Evolutionary conservation across 2,888 invertebrate genomes (phyloP).

Genomic region (Leptopilina drosophilae): DNA sequence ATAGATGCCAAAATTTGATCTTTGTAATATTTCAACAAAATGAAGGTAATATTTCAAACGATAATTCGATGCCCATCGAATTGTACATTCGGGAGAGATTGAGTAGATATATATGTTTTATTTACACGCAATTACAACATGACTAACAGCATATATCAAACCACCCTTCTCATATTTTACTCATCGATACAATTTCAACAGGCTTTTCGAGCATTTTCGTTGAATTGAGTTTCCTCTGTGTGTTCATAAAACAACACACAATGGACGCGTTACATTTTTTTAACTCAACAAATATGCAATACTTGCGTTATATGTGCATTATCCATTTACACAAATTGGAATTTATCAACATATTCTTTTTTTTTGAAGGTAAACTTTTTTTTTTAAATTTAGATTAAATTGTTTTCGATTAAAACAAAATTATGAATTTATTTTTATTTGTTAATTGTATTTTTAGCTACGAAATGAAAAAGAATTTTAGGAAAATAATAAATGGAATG

Average conservation of each 20-base stretch:
- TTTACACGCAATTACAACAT: slow-evolving; percentile 31
- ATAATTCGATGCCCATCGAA: slow-evolving; percentile 33
- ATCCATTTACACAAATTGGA: neutral
- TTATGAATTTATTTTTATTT: no score
- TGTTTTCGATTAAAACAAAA: no score
- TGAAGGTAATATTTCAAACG: slow-evolving; percentile 34
- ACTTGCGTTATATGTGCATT: neutral
- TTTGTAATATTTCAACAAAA: neutral
- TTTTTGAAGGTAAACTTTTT: neutral
- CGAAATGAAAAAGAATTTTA: no score
- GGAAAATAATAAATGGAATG: no score
- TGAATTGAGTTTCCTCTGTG: slow-evolving; percentile 1
- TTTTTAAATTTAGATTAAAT: neutral
- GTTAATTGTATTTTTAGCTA: no score
- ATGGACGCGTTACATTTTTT: neutral
- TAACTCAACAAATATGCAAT: neutral
- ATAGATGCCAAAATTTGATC: slow-evolving; percentile 8
- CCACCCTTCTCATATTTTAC: slow-evolving; percentile 22
- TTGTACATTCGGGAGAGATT: slow-evolving; percentile 1
- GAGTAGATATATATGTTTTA: slow-evolving; percentile 23
- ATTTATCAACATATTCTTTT: neutral
- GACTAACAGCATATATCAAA: slow-evolving; percentile 35
- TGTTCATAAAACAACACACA: slow-evolving; percentile 15
- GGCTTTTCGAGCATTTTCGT: slow-evolving; percentile 8
- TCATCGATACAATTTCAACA: slow-evolving; percentile 28